Evolutionary conservation across 2,797 vertebrate species (phyloP).

Genomic region (Melanotaenia nigrans): DNA sequence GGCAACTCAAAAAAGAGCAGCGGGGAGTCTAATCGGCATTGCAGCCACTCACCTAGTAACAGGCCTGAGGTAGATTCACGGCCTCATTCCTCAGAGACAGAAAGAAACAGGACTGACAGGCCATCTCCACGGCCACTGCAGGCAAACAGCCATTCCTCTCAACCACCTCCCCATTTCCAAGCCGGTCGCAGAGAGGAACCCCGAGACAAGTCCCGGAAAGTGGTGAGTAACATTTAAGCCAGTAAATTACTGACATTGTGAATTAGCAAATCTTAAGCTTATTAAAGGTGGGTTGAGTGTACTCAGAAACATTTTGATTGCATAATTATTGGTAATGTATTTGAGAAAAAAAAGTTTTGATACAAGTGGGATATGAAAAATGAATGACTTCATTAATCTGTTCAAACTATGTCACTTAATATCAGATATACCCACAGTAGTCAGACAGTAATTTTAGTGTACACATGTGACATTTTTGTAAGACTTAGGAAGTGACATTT

Average conservation of each 20-base stretch:
- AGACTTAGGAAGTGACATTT: too few species aligned
- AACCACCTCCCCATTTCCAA: slow-evolving; percentile 58
- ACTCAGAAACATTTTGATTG: not conserved
- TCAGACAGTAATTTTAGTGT: not conserved
- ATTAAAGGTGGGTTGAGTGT: not conserved
- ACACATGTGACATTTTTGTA: not conserved
- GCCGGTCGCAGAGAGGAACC: slow-evolving; percentile 85
- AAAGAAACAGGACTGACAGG: slow-evolving; percentile 79
- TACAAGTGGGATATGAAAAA: too few species aligned
- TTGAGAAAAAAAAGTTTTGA: too few species aligned
- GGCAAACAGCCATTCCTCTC: slow-evolving; percentile 77
- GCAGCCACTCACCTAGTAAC: slow-evolving; percentile 79
- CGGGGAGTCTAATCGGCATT: slow-evolving; percentile 58
- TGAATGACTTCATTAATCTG: too few species aligned
- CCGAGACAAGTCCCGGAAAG: slow-evolving; percentile 88
- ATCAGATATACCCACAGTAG: too few species aligned
- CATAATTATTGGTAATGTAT: too few species aligned
- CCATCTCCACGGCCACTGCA: slow-evolving; percentile 69
- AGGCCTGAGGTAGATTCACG: slow-evolving; percentile 80
- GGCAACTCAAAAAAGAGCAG: slow-evolving; percentile 84
- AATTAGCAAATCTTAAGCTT: not conserved
- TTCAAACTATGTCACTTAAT: too few species aligned
- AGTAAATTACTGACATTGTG: not conserved
- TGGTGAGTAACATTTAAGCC: slow-evolving; percentile 81
- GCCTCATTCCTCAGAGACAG: slow-evolving; percentile 86